Percentiles rank a stretch among this genome's conserved stretches.
Evolutionary conservation across 2,113 vertebrate species (phyloP).

Genomic region (Butastur rufipennis): DNA sequence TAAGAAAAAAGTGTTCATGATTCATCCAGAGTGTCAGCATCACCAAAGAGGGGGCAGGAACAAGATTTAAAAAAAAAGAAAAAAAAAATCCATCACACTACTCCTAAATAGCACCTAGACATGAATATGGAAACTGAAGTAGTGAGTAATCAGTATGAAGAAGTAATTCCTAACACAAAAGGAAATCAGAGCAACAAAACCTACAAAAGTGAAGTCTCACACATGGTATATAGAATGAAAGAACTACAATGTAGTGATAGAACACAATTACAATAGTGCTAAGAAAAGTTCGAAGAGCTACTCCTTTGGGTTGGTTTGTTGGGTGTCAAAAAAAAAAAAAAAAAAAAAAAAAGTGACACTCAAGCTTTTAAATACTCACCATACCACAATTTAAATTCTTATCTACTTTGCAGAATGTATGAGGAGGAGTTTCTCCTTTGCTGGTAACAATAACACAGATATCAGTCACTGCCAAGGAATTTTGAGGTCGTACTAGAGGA

Average conservation of each 20-base stretch:
- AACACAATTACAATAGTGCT: neutral
- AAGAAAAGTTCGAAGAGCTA: neutral
- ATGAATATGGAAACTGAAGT: neutral
- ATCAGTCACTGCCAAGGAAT: slow-evolving; percentile 94
- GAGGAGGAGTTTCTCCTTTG: slow-evolving; percentile 95
- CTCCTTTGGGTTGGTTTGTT: neutral
- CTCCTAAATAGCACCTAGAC: neutral
- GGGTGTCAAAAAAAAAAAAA: neutral
- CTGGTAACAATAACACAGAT: slow-evolving; percentile 94
- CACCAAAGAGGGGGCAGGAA: neutral
- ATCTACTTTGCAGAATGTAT: slow-evolving; percentile 97
- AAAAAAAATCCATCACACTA: neutral
- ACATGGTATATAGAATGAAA: neutral
- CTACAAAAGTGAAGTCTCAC: neutral
- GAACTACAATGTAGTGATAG: neutral
- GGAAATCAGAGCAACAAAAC: neutral
- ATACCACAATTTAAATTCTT: slow-evolving; percentile 98
- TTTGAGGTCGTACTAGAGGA: slow-evolving; percentile 82
- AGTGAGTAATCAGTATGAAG: neutral
- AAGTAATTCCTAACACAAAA: neutral
- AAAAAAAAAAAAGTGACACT: too few species aligned
- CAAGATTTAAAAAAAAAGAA: neutral
- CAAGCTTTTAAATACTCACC: slow-evolving; percentile 74
- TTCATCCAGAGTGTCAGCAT: neutral
- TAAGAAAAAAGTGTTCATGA: neutral